Evolutionary conservation across 2,797 vertebrate genomes (phyloP).

Genomic region (Dromococcyx pavoninus): DNA sequence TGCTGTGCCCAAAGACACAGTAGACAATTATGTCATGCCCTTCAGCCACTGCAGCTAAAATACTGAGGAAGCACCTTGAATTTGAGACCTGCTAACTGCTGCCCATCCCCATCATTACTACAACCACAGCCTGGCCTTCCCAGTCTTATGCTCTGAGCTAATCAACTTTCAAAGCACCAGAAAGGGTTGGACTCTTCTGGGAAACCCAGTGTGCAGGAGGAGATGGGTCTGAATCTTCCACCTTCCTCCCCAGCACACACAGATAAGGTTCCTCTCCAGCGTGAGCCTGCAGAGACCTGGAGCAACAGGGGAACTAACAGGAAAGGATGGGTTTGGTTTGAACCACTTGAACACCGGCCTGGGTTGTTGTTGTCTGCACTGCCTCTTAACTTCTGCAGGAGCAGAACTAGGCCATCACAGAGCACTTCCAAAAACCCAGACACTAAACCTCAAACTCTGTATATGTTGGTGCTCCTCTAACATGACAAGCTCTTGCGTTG

Average conservation of each 20-base stretch:
- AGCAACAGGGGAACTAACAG: not conserved
- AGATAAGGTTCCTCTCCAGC: accelerated
- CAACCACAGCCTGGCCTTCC: not conserved
- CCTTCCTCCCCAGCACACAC: accelerated
- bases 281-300: not conserved
- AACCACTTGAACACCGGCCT: not conserved
- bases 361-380: not conserved
- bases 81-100: not conserved
- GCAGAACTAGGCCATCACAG: not conserved
- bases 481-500: not conserved
- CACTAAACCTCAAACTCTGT: not conserved
- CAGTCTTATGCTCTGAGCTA: not conserved
- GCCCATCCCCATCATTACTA: not conserved
- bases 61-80: not conserved
- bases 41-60: not conserved
- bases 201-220: not conserved
- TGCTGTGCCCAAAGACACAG: not conserved
- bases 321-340: not conserved
- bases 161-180: not conserved
- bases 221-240: not conserved
- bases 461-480: not conserved
- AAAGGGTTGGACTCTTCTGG: not conserved
- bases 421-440: not conserved
- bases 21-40: not conserved
- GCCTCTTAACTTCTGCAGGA: not conserved